These are phyloP conservation scores for Trinectes maculatus DNA, from an alignment of 2,113 vertebrate species.

Conservation along the genomic window DNA sequence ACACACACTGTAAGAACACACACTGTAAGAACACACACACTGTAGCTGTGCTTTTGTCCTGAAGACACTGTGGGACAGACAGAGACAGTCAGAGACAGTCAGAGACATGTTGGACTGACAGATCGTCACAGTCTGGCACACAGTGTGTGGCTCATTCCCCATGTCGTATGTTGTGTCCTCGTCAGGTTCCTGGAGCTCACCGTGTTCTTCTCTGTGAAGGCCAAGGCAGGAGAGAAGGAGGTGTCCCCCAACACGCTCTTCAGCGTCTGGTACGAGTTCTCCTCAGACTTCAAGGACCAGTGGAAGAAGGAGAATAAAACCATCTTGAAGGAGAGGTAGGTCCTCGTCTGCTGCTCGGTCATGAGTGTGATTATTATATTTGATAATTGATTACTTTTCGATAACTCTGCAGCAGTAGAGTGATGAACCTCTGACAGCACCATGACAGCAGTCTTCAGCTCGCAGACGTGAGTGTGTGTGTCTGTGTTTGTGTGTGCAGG, in stretches of 20 bases:
- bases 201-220: conserved; percentile 92
- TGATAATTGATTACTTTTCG: too few species aligned
- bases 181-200: conserved; percentile 92
- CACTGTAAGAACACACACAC: conserved; percentile 87
- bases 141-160: too few species aligned
- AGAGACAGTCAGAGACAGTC: neutral
- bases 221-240: conserved; percentile 95
- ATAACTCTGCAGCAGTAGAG: too few species aligned
- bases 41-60: too few species aligned
- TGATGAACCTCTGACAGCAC: too few species aligned
- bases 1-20: conserved; percentile 80
- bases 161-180: neutral
- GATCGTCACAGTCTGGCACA: too few species aligned
- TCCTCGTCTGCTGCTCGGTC: neutral
- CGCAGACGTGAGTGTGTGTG: neutral
- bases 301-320: conserved; percentile 98
- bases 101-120: neutral
- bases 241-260: conserved; percentile 93
- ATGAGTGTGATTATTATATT: too few species aligned
- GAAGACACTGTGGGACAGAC: neutral
- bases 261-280: conserved; percentile 97
- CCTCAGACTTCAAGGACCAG: conserved; percentile 95
- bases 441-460: neutral
- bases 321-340: conserved; percentile 94
- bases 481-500: conserved; percentile 69